These are phyloP conservation scores for Drosophila leonis DNA, from an alignment of 2,888 invertebrate species.

Conservation along the genomic window DNA sequence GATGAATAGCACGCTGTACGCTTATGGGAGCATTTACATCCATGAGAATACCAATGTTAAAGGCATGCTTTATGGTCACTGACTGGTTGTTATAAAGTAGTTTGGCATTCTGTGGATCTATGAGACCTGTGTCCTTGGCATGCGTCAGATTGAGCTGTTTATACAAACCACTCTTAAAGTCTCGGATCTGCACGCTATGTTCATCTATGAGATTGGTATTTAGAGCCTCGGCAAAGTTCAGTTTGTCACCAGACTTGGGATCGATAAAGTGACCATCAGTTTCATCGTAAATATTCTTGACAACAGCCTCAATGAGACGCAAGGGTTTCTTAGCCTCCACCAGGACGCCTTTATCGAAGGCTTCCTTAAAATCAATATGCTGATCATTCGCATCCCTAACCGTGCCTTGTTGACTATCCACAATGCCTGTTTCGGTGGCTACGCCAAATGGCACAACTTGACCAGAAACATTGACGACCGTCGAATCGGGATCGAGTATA, in stretches of 20 bases:
- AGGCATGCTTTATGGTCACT: constrained; percentile 91
- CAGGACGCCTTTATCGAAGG: constrained; percentile 93
- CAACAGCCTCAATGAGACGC: constrained; percentile 92
- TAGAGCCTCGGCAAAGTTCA: constrained; percentile 93
- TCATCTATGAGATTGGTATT: constrained; percentile 93
- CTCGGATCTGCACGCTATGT: constrained; percentile 93
- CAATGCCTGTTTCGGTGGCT: constrained; percentile 91
- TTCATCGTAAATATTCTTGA: constrained; percentile 92
- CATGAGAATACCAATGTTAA: constrained; percentile 91
- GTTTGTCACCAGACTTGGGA: constrained; percentile 91
- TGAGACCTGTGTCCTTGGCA: constrained; percentile 91
- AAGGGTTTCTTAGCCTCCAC: constrained; percentile 93
- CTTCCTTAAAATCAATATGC: constrained; percentile 92
- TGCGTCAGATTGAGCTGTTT: constrained; percentile 92
- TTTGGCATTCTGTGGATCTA: constrained; percentile 90
- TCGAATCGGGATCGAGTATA: constrained; percentile 93
- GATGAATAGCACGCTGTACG: constrained; percentile 93
- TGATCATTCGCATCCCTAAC: constrained; percentile 88
- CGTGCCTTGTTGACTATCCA: constrained; percentile 91
- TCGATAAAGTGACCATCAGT: constrained; percentile 93
- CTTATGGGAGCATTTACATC: constrained; percentile 93
- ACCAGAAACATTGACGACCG: constrained; percentile 93
- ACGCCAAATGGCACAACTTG: constrained; percentile 93
- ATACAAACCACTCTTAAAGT: constrained; percentile 91
- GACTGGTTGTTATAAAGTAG: constrained; percentile 88